These are phyloP conservation scores for Cyclura pinguis DNA, from an alignment of 2,797 vertebrate genomes.

Conservation along the genomic window DNA sequence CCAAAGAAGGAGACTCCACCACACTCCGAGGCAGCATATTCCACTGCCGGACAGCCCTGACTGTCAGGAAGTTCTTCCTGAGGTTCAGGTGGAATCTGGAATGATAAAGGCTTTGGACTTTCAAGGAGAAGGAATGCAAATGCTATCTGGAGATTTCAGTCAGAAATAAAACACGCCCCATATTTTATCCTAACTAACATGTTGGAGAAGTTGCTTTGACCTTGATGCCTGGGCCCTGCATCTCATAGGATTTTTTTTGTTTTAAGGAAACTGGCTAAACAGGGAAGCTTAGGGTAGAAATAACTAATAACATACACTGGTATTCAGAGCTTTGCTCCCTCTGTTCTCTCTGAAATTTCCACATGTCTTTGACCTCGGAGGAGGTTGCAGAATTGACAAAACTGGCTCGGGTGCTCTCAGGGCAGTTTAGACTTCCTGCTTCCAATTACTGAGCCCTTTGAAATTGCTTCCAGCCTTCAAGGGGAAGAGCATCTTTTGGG, in stretches of 20 bases:
- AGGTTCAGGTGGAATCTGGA: too few relatives aligned
- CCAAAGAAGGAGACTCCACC: too few relatives aligned
- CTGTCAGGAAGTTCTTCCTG: too few relatives aligned
- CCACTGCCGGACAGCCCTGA: too few relatives aligned
- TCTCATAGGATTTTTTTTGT: neutral
- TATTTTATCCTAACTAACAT: slow-evolving; percentile 3
- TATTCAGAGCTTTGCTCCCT: neutral
- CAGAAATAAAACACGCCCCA: neutral
- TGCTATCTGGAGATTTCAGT: neutral
- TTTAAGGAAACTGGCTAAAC: neutral
- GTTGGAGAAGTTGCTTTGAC: neutral
- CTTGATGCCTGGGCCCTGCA: neutral
- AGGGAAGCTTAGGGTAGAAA: neutral
- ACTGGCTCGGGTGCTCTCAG: neutral
- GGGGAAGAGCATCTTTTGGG: slow-evolving; percentile 9
- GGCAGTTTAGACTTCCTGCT: neutral
- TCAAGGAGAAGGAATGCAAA: neutral
- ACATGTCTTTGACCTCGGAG: neutral
- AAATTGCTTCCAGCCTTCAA: slow-evolving; percentile 20
- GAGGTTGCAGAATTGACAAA: neutral
- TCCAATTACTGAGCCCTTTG: slow-evolving; percentile 18
- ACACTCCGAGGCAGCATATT: too few relatives aligned
- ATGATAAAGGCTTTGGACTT: neutral
- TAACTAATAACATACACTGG: neutral
- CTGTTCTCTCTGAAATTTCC: neutral